phyloP scores from a whole-genome alignment of 2,113 vertebrate genomes.

The Mus spicilegus region DNA sequence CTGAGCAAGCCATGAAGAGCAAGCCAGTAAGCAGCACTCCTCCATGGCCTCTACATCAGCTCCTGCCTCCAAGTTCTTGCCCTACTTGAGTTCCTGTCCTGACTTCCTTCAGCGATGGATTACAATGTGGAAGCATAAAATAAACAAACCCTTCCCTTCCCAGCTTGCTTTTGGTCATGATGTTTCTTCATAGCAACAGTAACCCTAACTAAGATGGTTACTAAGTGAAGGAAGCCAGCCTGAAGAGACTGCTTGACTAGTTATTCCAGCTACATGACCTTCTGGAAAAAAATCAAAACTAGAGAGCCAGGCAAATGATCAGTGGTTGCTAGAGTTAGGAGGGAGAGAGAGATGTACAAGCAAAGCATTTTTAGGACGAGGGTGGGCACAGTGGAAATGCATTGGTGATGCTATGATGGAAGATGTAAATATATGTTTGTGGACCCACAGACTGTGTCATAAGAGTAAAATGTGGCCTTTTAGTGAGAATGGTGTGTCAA shows the following conservation, averaged over 20 bases:
- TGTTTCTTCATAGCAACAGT: background rate
- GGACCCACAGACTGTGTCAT: background rate
- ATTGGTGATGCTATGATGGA: background rate
- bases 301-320: background rate
- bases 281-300: background rate
- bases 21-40: background rate
- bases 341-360: background rate
- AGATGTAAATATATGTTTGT: background rate
- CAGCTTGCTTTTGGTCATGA: background rate
- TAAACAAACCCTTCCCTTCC: background rate
- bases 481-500: background rate
- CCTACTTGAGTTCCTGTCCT: background rate
- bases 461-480: background rate
- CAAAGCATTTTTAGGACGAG: background rate
- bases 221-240: constrained; percentile 12
- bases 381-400: background rate
- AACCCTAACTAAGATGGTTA: background rate
- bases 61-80: background rate
- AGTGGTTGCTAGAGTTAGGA: background rate
- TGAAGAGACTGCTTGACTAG: background rate
- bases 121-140: background rate
- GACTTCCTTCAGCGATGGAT: background rate
- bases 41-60: background rate
- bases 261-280: background rate
- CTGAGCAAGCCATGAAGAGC: background rate